These are phyloP conservation scores for Campaea margaritaria DNA, from an alignment of 2,888 invertebrate species.

Conservation along the genomic window DNA sequence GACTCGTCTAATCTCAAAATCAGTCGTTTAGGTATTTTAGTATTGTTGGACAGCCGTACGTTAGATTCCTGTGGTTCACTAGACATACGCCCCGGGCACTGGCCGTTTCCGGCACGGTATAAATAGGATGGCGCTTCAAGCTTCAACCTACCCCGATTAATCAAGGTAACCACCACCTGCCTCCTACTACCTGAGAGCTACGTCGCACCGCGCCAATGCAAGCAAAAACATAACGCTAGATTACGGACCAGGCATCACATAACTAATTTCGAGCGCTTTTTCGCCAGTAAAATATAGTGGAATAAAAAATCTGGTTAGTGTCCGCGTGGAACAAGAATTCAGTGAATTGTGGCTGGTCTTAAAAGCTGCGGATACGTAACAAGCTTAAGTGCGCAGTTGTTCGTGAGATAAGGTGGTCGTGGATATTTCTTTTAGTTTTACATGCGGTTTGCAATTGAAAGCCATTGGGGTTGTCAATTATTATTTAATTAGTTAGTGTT, in stretches of 20 bases:
- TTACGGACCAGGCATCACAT: constrained; percentile 55
- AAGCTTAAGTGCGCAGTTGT: neutral
- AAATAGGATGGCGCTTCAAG: constrained; percentile 64
- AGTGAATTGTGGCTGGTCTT: constrained; percentile 20
- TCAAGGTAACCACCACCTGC: constrained; percentile 75
- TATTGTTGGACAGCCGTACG: constrained; percentile 46
- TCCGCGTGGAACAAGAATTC: constrained; percentile 1
- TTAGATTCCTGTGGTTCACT: constrained; percentile 59
- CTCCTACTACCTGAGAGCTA: constrained; percentile 56
- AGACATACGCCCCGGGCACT: constrained; percentile 58
- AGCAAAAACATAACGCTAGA: constrained; percentile 64
- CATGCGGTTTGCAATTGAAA: constrained; percentile 9
- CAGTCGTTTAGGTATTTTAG: constrained; percentile 48
- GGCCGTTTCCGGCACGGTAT: constrained; percentile 65
- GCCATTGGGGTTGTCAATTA: neutral
- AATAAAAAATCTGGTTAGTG: constrained; percentile 31
- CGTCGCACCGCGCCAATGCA: constrained; percentile 46
- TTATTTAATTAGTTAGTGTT: no score
- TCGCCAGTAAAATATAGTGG: constrained; percentile 31
- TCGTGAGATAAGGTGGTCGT: neutral
- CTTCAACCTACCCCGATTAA: constrained; percentile 63
- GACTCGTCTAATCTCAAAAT: constrained; percentile 1
- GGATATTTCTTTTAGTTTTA: constrained; percentile 4
- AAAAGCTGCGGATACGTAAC: constrained; percentile 17
- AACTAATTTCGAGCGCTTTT: constrained; percentile 48